These are phyloP conservation scores for Anthopleura sola DNA, from an alignment of 64 coral and sea anemone species.

Conservation along the genomic window DNA sequence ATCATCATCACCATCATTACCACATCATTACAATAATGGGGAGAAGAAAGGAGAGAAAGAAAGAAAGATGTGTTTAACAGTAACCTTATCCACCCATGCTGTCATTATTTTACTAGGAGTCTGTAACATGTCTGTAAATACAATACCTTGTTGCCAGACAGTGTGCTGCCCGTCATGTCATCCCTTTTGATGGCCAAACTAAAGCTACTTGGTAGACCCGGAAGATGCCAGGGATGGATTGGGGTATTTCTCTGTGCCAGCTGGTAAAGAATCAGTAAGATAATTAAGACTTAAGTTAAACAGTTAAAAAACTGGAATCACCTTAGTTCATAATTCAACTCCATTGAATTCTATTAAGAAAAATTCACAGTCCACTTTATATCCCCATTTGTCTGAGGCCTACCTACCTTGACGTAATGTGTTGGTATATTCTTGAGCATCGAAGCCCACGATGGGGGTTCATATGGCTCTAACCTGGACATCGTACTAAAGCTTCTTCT, in stretches of 20 bases:
- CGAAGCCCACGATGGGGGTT: neutral
- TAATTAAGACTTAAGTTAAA: too few relatives aligned
- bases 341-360: too few relatives aligned
- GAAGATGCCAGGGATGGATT: slow-evolving; percentile 39
- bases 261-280: neutral
- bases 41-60: too few relatives aligned
- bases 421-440: neutral
- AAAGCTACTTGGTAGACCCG: slow-evolving; percentile 34
- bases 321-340: too few relatives aligned
- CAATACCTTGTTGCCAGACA: slow-evolving; percentile 74
- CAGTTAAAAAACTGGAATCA: too few relatives aligned
- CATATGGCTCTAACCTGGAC: neutral
- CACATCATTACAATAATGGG: neutral
- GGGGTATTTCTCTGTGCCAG: slow-evolving; percentile 43
- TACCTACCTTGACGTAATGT: neutral
- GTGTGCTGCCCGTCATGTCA: slow-evolving; percentile 53
- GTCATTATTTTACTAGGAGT: too few relatives aligned
- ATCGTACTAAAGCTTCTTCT: slow-evolving; percentile 7
- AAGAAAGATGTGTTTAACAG: too few relatives aligned
- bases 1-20: neutral
- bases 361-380: too few relatives aligned
- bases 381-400: too few relatives aligned
- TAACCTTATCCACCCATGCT: too few relatives aligned
- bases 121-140: too few relatives aligned
- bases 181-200: slow-evolving; percentile 47